A percentile compares a stretch with the other conserved stretches of the same genome.
Evolutionary conservation across 2,113 vertebrate genomes (phyloP).

Genomic region (Hemiprocne comata): DNA sequence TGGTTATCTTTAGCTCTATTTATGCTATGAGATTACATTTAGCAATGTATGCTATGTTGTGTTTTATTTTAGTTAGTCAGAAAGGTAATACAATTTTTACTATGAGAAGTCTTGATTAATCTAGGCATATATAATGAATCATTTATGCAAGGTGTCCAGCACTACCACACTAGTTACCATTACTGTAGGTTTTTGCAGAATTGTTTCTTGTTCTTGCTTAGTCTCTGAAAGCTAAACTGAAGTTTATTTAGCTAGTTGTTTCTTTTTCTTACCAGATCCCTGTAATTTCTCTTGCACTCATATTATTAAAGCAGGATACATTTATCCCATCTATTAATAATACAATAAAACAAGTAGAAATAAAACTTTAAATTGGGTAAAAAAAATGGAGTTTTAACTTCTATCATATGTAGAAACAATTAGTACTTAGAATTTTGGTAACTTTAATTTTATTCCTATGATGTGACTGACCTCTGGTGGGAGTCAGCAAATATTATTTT

Average conservation of each 20-base stretch:
- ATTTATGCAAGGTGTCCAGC: not conserved
- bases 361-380: not conserved
- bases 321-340: not conserved
- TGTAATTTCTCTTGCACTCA: not conserved
- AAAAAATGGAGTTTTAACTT: not conserved
- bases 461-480: constrained; percentile 71
- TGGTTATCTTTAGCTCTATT: not conserved
- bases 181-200: not conserved
- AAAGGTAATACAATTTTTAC: not conserved
- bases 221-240: not conserved
- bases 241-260: not conserved
- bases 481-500: not conserved
- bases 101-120: not conserved
- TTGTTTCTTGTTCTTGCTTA: not conserved
- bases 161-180: not conserved
- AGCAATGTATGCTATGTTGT: not conserved
- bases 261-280: not conserved
- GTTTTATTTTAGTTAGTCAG: not conserved
- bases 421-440: not conserved
- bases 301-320: not conserved
- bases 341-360: not conserved
- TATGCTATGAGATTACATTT: not conserved
- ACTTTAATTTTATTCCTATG: not conserved
- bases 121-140: not conserved
- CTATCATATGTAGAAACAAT: not conserved